Conservation (phyloP, 2,113 vertebrate genomes). For the Onychostoma macrolepis region DNA sequence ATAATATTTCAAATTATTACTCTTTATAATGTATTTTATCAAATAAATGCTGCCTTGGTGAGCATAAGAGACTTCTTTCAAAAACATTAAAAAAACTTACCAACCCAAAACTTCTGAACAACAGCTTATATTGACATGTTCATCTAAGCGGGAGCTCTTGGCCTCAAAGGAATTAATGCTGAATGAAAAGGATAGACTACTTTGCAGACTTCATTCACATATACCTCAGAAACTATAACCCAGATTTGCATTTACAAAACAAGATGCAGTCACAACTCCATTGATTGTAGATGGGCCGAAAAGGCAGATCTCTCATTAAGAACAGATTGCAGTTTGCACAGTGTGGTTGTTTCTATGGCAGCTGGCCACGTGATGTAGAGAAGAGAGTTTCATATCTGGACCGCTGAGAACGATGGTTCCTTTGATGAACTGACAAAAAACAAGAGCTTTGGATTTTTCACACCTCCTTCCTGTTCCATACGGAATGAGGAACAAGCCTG, state of each 20-base stretch:
- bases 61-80: neutral
- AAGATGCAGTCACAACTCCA: neutral
- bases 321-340: neutral
- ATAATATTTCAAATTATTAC: neutral
- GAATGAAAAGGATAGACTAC: neutral
- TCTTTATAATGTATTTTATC: neutral
- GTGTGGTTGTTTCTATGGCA: conserved; percentile 24
- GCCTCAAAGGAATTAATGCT: neutral
- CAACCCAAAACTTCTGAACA: neutral
- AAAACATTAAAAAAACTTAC: neutral
- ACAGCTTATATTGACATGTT: neutral
- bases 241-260: conserved; percentile 20
- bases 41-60: neutral
- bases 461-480: conserved; percentile 6
- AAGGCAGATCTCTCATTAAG: neutral
- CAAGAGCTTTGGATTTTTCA: neutral
- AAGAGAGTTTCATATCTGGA: neutral
- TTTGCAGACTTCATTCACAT: neutral
- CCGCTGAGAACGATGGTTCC: neutral
- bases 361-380: neutral
- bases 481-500: conserved; percentile 21
- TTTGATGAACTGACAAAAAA: conserved; percentile 42
- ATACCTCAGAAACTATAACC: neutral
- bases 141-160: neutral
- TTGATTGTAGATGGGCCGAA: neutral